Base-by-base conservation (phyloP, 2,113 vertebrate species). In the Sinocyclocheilus grahami region DNA sequence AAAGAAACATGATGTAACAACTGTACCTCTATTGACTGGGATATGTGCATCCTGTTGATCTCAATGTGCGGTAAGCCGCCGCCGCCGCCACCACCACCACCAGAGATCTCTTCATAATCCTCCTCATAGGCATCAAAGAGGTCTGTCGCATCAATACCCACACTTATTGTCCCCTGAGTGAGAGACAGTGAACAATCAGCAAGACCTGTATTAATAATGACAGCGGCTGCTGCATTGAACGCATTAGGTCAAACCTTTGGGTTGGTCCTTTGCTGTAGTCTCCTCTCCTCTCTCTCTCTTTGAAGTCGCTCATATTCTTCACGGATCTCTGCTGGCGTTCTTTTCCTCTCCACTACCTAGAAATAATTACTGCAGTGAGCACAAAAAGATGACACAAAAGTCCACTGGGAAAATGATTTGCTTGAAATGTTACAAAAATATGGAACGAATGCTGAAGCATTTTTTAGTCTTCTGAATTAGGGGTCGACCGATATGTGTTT, bases 21-120 rank as follows among this genome's bases (percentile, higher is more conserved):
- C 37, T 46, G 87, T 86, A 98, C 98, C 97, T 99, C 98, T 24
- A 99, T 99, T 81, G 98, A 99, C 92, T 99, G 98, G 33, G 98
- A 99, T 91, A 99, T 99, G 95, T 99, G 97, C 98, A 99, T 99
- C 90, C 95, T 98, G 94, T 99, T 99, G 87, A 99, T 99, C 94
- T 99, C 98, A 27, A 99, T 94, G 89, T 96, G 97, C 1, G 98
- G 98, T 42, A 98, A 92, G 86, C 95, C 79, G 4, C 75, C 93
- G 12, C 96, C 51, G 3, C 51, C 51, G 0, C 42, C 42, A 0
- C 39, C 6, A 86, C 39, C 6, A 86, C 92, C 96, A 86, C 92
- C 95, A 0, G 90, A 93, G 78, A 94, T 85, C 10, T 98, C 97
- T 89, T 99, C 98, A 1, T 96, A 99, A 4, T 99, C 98, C 74